These are phyloP conservation scores for Dryobotodes eremita DNA, from an alignment of 2,888 invertebrate species.

Conservation along the genomic window DNA sequence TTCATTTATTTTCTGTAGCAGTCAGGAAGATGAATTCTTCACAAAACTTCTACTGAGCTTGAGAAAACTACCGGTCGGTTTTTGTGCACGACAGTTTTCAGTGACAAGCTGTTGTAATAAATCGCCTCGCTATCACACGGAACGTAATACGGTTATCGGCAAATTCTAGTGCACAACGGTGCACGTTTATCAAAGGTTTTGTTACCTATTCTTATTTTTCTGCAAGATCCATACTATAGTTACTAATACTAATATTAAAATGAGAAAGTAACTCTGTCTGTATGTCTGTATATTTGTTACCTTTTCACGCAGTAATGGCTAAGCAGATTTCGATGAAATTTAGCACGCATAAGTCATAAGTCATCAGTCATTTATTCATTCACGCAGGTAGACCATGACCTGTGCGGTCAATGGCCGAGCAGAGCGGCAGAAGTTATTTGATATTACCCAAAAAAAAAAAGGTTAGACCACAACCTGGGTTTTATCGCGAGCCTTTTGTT, in stretches of 20 bases:
- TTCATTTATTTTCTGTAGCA: constrained; percentile 10
- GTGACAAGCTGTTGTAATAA: constrained; percentile 48
- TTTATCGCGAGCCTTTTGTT: background rate
- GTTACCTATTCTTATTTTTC: background rate
- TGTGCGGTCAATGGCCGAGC: too few relatives aligned
- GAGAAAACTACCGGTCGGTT: constrained; percentile 17
- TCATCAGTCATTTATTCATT: background rate
- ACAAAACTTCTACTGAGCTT: constrained; percentile 16
- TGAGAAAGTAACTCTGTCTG: background rate
- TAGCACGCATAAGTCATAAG: background rate
- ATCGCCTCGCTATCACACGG: constrained; percentile 45
- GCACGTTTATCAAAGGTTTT: constrained; percentile 27
- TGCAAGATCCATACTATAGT: background rate
- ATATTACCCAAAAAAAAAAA: too few relatives aligned
- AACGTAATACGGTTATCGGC: constrained; percentile 50
- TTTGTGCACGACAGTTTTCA: constrained; percentile 42
- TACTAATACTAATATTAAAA: background rate
- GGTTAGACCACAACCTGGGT: background rate
- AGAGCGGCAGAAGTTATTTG: too few relatives aligned
- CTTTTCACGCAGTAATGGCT: background rate
- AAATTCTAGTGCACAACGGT: constrained; percentile 30
- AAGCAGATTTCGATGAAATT: background rate
- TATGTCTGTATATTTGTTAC: background rate
- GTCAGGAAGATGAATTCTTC: constrained; percentile 9
- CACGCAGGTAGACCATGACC: background rate